These are phyloP conservation scores for Abrostola triplasia DNA, from an alignment of 2,888 invertebrate species.

Conservation along the genomic window DNA sequence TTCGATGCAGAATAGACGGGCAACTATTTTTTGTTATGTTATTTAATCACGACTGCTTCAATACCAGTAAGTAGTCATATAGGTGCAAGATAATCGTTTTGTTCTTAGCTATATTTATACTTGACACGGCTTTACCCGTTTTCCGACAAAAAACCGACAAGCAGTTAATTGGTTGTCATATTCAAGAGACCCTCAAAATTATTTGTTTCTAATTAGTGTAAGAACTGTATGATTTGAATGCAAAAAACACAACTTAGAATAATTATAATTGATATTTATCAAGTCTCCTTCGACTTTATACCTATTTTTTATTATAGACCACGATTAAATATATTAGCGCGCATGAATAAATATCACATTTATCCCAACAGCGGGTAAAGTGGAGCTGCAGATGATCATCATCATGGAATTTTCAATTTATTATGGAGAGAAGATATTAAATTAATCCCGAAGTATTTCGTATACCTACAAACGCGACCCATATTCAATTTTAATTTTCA, in stretches of 20 bases:
- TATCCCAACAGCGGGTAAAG: no score
- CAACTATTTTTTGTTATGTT: conserved; percentile 7
- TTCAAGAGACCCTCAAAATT: background rate
- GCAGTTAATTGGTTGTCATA: conserved; percentile 5
- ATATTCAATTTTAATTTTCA: no score
- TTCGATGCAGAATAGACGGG: conserved; percentile 26
- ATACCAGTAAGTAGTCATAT: background rate
- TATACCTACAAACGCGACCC: no score
- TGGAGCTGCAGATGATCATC: no score
- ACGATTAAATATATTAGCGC: no score
- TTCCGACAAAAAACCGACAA: background rate
- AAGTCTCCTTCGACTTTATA: no score
- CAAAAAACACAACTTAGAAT: background rate
- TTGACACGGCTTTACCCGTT: background rate
- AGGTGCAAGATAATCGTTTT: background rate
- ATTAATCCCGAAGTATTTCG: no score
- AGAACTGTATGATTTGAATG: background rate
- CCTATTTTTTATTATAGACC: no score
- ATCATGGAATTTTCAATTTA: no score
- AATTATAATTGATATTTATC: no score
- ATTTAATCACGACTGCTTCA: background rate
- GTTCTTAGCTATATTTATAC: background rate
- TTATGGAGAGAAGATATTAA: no score
- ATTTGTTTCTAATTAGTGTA: background rate
- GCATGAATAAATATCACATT: no score